A percentile compares a stretch with the other conserved stretches of the same genome.
phyloP scores from a whole-genome alignment of 2,797 vertebrate genomes.

The Todus mexicanus region DNA sequence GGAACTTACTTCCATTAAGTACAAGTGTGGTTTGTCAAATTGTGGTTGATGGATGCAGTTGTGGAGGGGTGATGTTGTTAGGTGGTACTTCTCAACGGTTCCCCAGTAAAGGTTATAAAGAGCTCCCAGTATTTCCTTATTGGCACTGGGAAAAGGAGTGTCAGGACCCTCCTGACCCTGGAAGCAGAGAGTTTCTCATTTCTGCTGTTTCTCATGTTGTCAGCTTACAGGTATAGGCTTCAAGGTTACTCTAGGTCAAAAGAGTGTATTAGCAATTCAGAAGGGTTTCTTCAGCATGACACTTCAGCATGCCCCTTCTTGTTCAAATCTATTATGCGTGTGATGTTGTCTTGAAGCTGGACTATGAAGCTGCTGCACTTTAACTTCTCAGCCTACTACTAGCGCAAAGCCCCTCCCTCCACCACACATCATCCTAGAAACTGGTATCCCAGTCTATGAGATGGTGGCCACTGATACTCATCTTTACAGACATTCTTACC shows the following conservation, averaged over 20 bases:
- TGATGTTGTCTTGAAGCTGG: not conserved
- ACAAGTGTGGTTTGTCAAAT: not conserved
- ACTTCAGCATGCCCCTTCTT: not conserved
- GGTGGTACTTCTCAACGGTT: not conserved
- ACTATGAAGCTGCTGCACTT: not conserved
- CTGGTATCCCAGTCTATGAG: not conserved
- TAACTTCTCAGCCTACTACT: not conserved
- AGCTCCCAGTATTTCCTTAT: not conserved
- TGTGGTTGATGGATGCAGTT: not conserved
- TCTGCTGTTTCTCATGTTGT: not conserved
- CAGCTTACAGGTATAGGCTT: not conserved
- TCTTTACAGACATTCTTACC: not conserved
- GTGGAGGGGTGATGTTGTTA: not conserved
- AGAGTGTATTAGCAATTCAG: not conserved
- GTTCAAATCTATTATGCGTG: fast-evolving
- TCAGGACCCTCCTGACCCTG: not conserved
- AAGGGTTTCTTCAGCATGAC: not conserved
- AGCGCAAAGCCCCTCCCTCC: not conserved
- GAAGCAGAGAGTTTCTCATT: not conserved
- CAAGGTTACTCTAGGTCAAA: not conserved
- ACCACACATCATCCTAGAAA: not conserved
- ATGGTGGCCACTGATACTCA: not conserved
- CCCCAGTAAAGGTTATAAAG: not conserved
- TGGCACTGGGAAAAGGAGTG: not conserved
- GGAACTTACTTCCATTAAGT: not conserved